These are phyloP conservation scores for Larimichthys polyactis DNA, from an alignment of 2,113 vertebrate species.

Conservation along the genomic window DNA sequence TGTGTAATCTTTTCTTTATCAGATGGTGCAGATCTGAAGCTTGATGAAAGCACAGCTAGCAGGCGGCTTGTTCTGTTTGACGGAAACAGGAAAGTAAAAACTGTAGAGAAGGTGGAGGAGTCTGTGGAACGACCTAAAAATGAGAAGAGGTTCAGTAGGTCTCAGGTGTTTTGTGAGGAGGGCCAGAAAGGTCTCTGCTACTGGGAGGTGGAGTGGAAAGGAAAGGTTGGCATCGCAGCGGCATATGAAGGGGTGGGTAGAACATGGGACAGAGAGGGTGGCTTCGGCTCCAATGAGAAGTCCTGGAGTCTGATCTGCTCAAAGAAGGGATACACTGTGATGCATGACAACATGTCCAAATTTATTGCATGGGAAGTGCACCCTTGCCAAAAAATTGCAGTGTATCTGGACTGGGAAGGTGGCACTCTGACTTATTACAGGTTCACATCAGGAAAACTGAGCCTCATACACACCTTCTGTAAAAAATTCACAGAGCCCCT, in stretches of 20 bases:
- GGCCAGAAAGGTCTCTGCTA: constrained; percentile 26
- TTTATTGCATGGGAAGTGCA: rapidly evolving
- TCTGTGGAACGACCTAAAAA: background rate
- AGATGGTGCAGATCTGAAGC: constrained; percentile 58
- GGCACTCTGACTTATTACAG: constrained; percentile 56
- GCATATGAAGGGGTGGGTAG: background rate
- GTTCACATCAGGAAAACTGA: constrained; percentile 7
- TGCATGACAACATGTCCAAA: background rate
- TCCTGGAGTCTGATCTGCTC: constrained; percentile 55
- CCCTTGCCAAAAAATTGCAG: constrained; percentile 8
- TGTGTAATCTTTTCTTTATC: background rate
- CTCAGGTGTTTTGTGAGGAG: constrained; percentile 44
- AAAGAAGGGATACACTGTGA: rapidly evolving
- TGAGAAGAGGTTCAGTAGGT: constrained; percentile 30
- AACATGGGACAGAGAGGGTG: background rate
- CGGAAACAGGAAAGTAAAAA: constrained; percentile 6
- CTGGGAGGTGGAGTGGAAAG: constrained; percentile 59
- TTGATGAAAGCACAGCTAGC: constrained; percentile 52
- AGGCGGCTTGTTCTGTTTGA: constrained; percentile 34
- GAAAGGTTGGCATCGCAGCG: background rate
- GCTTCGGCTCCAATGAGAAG: constrained; percentile 35
- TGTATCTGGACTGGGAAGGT: constrained; percentile 35
- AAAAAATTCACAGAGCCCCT: constrained; percentile 34
- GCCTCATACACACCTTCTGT: constrained; percentile 55
- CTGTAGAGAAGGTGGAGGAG: background rate